These are phyloP conservation scores for Eubasilissa regina DNA, from an alignment of 1,140 invertebrate genomes.

Conservation along the genomic window DNA sequence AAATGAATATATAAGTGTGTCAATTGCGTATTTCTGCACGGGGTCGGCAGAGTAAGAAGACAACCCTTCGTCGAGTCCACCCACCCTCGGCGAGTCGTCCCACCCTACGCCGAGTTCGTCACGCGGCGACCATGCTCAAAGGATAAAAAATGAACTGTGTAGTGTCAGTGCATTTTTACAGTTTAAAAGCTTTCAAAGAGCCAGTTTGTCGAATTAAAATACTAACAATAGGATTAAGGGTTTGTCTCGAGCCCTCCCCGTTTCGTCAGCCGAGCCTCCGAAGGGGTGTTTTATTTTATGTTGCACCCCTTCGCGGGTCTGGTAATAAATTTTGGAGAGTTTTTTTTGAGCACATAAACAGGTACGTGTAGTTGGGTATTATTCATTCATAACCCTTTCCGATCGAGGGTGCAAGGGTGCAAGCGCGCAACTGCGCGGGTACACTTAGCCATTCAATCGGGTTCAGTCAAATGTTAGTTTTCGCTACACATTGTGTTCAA, in stretches of 20 bases:
- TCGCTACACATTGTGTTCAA: slow-evolving; percentile 23
- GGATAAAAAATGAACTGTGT: slow-evolving; percentile 59
- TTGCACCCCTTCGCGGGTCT: slow-evolving; percentile 45
- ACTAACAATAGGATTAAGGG: slow-evolving; percentile 56
- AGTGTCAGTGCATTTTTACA: slow-evolving; percentile 55
- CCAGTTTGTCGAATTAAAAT: slow-evolving; percentile 61
- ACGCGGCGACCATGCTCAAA: slow-evolving; percentile 57
- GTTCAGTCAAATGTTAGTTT: slow-evolving; percentile 26
- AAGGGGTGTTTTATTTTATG: slow-evolving; percentile 59
- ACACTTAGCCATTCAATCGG: neutral
- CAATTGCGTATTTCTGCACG: neutral
- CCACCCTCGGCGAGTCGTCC: no score
- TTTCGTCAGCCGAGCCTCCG: slow-evolving; percentile 16
- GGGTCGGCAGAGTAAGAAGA: neutral
- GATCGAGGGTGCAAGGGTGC: slow-evolving; percentile 52
- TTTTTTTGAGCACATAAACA: slow-evolving; percentile 60
- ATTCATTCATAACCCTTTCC: slow-evolving; percentile 60
- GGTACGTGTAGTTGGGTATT: slow-evolving; percentile 58
- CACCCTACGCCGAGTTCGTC: slow-evolving; percentile 52
- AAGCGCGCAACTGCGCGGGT: slow-evolving; percentile 65
- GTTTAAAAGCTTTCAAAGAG: slow-evolving; percentile 59
- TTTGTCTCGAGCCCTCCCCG: slow-evolving; percentile 35
- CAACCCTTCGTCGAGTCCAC: slow-evolving; percentile 15
- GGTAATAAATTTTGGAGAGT: slow-evolving; percentile 60
- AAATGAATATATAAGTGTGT: slow-evolving; percentile 15